These are phyloP conservation scores for Amphilophus citrinellus DNA, from an alignment of 2,113 vertebrate species.

Conservation along the genomic window DNA sequence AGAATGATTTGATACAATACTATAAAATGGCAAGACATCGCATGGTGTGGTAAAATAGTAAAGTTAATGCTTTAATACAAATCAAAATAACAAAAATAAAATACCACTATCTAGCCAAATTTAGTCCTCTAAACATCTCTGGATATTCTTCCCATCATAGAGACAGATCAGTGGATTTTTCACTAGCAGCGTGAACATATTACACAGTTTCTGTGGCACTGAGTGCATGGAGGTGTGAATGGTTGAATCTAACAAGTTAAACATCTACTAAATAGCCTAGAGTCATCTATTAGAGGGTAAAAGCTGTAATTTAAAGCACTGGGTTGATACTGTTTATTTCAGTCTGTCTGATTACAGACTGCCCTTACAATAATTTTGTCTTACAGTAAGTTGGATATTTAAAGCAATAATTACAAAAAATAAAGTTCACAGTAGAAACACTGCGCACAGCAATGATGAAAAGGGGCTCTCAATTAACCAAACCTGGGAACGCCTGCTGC, in stretches of 20 bases:
- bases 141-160: background rate
- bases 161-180: background rate
- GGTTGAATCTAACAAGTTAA: background rate
- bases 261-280: background rate
- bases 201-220: background rate
- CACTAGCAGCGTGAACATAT: background rate
- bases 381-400: conserved; percentile 53
- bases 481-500: conserved; percentile 63
- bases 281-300: background rate
- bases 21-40: accelerated
- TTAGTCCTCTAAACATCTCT: background rate
- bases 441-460: conserved; percentile 58
- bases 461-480: conserved; percentile 64
- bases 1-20: background rate
- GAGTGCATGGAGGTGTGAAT: background rate
- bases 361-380: conserved; percentile 42
- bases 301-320: conserved; percentile 26
- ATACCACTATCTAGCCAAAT: background rate
- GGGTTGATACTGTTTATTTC: background rate
- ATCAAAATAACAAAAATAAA: background rate
- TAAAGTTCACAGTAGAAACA: conserved; percentile 48
- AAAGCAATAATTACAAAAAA: conserved; percentile 58
- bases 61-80: background rate
- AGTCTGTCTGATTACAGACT: conserved; percentile 29
- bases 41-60: background rate